Percentiles rank a stretch among this genome's conserved stretches.
Evolutionary conservation across 2,888 invertebrate species (phyloP).

Genomic region (Eurytoma californica): DNA sequence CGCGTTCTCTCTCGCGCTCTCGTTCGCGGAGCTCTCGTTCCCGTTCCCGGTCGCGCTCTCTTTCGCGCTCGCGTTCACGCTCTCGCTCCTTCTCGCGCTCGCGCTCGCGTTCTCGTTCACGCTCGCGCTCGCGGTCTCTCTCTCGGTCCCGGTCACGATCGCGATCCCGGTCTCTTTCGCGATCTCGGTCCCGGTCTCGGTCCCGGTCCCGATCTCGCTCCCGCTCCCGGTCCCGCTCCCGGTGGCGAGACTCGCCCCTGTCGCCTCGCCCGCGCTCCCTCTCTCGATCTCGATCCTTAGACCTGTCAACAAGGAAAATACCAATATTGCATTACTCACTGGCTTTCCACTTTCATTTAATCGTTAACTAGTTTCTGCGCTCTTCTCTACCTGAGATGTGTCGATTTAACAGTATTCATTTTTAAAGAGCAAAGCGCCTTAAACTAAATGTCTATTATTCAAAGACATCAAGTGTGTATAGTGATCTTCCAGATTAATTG

Average conservation of each 20-base stretch:
- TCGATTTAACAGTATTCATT: no score
- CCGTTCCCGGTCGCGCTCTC: slow-evolving; percentile 79
- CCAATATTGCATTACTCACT: not conserved
- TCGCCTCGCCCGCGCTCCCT: slow-evolving; percentile 73
- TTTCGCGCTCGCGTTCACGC: slow-evolving; percentile 80
- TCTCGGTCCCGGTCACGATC: slow-evolving; percentile 64
- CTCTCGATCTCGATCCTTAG: slow-evolving; percentile 68
- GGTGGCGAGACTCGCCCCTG: slow-evolving; percentile 71
- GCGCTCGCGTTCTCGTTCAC: slow-evolving; percentile 73
- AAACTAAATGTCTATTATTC: no score
- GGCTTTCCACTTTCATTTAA: not conserved
- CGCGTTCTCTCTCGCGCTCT: slow-evolving; percentile 76
- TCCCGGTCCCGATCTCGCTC: slow-evolving; percentile 73
- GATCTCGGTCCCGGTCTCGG: slow-evolving; percentile 66
- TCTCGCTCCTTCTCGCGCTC: slow-evolving; percentile 77
- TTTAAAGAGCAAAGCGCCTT: no score
- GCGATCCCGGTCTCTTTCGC: slow-evolving; percentile 69
- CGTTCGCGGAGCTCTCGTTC: slow-evolving; percentile 76
- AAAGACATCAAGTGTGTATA: no score
- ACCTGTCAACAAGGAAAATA: slow-evolving; percentile 62
- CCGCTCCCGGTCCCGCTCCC: slow-evolving; percentile 74
- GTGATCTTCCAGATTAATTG: no score
- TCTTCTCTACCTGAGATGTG: no score
- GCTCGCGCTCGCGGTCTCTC: slow-evolving; percentile 73
- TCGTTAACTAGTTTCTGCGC: no score